Base-by-base conservation (phyloP, 1,140 invertebrate genomes). In the Reticulitermes speratus region DNA sequence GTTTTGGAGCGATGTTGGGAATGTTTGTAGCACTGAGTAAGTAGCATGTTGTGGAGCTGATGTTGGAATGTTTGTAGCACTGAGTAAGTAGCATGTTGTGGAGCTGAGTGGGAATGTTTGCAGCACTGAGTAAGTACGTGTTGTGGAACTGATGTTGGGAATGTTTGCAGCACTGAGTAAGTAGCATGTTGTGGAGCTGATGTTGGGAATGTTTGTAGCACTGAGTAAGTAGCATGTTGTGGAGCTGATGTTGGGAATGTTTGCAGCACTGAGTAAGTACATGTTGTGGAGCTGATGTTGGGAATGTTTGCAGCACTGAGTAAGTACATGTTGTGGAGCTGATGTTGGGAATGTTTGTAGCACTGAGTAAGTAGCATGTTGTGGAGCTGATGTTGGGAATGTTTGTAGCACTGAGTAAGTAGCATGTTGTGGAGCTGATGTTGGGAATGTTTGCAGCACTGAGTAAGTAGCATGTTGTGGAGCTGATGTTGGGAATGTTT, bases 41-140 rank as follows among this genome's bases (percentile, higher is more conserved):
- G n/a, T n/a, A n/a, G n/a, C n/a, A n/a, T n/a, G n/a, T n/a, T n/a
- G n/a, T 95, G 87, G 94, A 98, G 89, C 92, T 99, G 85, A 98
- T 99, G 95, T 90, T 98, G 69, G 99, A 30, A 97, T 97, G 89
- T 92, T 99, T 83, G 94, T 97, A 44, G 97, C 98, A 59, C 91
- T 99, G 65, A n/a, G n/a, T n/a, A n/a, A n/a, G n/a, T n/a, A n/a
- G n/a, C n/a, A n/a, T n/a, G n/a, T n/a, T n/a, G n/a, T 95, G 87
- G 94, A 98, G 89, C 92, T 99, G 85, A 98, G 99, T 98, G 69
- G 99, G 99, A 30, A 97, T 97, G 89, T 92, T 99, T 83, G 94
- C 98, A 44, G 97, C 98, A 59, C 91, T 99, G 65, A n/a, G n/a
- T n/a, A n/a, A n/a, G n/a, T n/a, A n/a, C n/a, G n/a, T n/a, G n/a